Base-by-base conservation (phyloP, 2,888 invertebrate genomes). In the Pammene aurita region DNA sequence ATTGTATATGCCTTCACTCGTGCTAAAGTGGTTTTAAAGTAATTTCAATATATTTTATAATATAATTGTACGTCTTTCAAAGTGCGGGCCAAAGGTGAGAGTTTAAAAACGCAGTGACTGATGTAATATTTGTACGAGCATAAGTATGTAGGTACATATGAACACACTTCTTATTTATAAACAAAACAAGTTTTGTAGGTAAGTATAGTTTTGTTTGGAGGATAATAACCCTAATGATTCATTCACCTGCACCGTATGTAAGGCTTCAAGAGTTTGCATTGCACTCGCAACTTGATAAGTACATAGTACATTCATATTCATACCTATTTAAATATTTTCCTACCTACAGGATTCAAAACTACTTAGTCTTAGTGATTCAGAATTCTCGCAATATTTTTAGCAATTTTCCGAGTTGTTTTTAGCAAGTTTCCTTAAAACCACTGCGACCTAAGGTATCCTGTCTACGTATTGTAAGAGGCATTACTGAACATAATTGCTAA, bases 171-270 rank as follows among this genome's bases (percentile, higher is more conserved):
- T 5, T 38, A 35, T 1, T 0, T 50, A 11, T 18, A 0, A 4
- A 50, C 1, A 44, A 34, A 57, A 42, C 14, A 11, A 58, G 18
- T 16, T 18, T 44, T 14, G 34, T 56, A 38, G n/a, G 55, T 55
- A 41, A 11, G 42, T 50, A 48, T 42, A n/a, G 42, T 14, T 46
- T 10, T 13, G 48, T n/a, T 48, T 13, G 9, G 38, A 62, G 61
- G 50, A 61, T 61, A 55, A 56, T 61, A 67, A 67, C 55, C 55
- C 41, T 10, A 42, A 62, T 41, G 62, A 67, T 67, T 56, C 67
- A 62, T 62, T 67, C 62, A 50, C 61, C 62, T 0, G 42, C 18
- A 35, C n/a, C 52, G 18, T 38, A 26, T n/a, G n/a, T n/a, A 34
- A 35, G 13, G 56, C 55, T 56, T 61, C 67, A 46, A 61, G 38